Percentiles rank a stretch among this genome's conserved stretches.
phyloP scores from a whole-genome alignment of 2,113 vertebrate genomes.

The Pseudopodoces humilis region DNA sequence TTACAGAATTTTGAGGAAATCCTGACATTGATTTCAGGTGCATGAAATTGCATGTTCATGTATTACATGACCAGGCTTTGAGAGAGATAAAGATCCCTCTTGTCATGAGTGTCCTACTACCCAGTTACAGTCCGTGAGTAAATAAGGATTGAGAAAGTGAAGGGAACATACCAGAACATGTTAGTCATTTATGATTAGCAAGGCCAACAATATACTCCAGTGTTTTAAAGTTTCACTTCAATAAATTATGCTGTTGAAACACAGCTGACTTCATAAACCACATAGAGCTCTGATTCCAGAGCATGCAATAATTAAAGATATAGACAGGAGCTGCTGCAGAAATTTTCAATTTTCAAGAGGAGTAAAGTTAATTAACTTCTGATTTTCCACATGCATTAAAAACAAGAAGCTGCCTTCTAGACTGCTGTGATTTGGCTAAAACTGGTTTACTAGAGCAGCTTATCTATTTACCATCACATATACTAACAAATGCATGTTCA shows the following conservation, averaged over 20 bases:
- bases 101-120: not conserved
- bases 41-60: not conserved
- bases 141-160: not conserved
- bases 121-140: not conserved
- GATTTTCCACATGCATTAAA: not conserved
- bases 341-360: not conserved
- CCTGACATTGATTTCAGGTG: not conserved
- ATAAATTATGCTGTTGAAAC: not conserved
- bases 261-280: not conserved
- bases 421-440: not conserved
- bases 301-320: not conserved
- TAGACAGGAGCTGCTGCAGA: not conserved
- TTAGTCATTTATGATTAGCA: not conserved
- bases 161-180: not conserved
- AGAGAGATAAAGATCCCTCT: not conserved
- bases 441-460: not conserved
- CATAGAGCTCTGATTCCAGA: not conserved
- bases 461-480: not conserved
- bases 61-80: not conserved
- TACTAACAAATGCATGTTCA: not conserved
- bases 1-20: not conserved
- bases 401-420: not conserved
- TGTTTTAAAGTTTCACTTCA: conserved; percentile 1
- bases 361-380: not conserved
- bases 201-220: not conserved